Base-by-base conservation (phyloP, 2,888 invertebrate species). In the Drosophila paramelanica region DNA sequence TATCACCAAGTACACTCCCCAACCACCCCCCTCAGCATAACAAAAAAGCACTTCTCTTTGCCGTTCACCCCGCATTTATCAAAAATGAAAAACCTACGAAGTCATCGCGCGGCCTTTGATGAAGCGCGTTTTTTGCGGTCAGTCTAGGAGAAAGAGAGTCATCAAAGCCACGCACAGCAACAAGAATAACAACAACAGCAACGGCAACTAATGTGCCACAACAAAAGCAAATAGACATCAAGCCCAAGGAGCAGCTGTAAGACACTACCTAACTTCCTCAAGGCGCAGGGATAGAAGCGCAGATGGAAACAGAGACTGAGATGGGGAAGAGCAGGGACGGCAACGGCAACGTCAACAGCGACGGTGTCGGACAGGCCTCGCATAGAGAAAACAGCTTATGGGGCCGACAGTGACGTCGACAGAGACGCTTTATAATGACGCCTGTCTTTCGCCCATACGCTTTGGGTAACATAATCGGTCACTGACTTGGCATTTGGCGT, bases 401-500 rank as follows among this genome's bases (percentile, higher is more conserved):
- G 60, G 76, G 62, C 75, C 71, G 77, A 53, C 64, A 46, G 52
- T 43, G 69, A 68, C 50, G 57, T 69, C 43, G 81, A 72, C 52
- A 41, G 73, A 65, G 55, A 49, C 67, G 82, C 73, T 85, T 67
- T 81, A 85, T 82, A 85, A 82, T 82, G 81, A 82, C 81, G 83
- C 69, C 81, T 86, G 87, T 87, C 81, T 73, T 68, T 72, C 58
- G 73, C 67, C 75, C 65, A 67, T 82, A 77, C 78, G 82, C 89
- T 86, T 88, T 78, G 87, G 89, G 86, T 87, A 89, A 89, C 84
- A 89, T 87, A 87, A 87, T 87, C 86, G 86, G 86, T 87, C 86
- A 87, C 81, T 87, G 86, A 89, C 86, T 87, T 77, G 81, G 64
- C 89, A 88, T 89, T 86, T 89, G 89, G 85, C 88, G 78, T 77